Evolutionary conservation across 2,797 vertebrate species (phyloP).

Genomic region (Myotis findleyi): DNA sequence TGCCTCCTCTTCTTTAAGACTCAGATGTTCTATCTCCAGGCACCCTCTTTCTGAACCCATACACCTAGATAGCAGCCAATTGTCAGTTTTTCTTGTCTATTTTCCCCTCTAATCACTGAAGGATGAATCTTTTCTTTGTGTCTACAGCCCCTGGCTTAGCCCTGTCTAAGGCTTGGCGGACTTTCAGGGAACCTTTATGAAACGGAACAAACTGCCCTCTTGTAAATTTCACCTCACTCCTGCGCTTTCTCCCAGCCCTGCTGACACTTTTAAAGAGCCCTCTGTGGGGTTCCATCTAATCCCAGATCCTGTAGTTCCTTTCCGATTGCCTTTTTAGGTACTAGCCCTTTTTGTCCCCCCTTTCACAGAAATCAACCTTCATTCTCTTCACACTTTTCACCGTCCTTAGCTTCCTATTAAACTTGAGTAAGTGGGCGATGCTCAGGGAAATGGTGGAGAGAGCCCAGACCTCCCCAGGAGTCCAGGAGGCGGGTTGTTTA

Average conservation of each 20-base stretch:
- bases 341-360: background rate
- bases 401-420: background rate
- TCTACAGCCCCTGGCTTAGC: slow-evolving; percentile 7
- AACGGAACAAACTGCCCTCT: slow-evolving; percentile 20
- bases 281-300: background rate
- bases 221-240: slow-evolving; percentile 37
- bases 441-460: background rate
- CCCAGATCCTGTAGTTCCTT: background rate
- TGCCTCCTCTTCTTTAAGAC: background rate
- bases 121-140: slow-evolving; percentile 22
- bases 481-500: background rate
- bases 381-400: background rate
- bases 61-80: background rate
- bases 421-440: background rate
- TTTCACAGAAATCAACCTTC: background rate
- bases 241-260: background rate
- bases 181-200: slow-evolving; percentile 40
- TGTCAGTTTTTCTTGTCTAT: background rate
- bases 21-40: background rate
- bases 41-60: background rate
- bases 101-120: background rate
- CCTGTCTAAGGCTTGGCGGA: background rate
- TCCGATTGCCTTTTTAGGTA: background rate
- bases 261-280: slow-evolving; percentile 4
- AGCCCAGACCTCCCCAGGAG: background rate